Evolutionary conservation across 2,797 vertebrate genomes (phyloP).

Genomic region (Epinephelus malabaricus): DNA sequence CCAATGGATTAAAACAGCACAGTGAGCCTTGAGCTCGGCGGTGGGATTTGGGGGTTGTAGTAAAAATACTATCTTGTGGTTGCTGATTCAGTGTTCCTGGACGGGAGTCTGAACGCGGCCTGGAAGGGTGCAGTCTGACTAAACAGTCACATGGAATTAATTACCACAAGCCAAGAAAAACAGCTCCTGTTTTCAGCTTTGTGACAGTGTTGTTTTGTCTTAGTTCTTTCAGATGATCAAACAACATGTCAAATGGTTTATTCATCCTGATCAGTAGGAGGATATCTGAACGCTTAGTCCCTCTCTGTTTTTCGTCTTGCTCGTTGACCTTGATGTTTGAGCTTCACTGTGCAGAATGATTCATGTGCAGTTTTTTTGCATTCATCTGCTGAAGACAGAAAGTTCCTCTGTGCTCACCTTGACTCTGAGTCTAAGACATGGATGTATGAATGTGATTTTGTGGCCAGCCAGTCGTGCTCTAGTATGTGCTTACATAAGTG

Average conservation of each 20-base stretch:
- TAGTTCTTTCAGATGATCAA: not conserved
- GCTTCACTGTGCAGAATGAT: too few relatives aligned
- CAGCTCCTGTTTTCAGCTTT: not conserved
- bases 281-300: not conserved
- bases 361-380: not conserved
- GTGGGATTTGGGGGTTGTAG: not conserved
- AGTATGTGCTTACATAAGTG: not conserved
- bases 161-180: not conserved
- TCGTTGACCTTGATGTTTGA: not conserved
- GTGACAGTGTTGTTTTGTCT: too few relatives aligned
- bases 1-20: slow-evolving; percentile 76
- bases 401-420: not conserved
- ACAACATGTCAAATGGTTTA: not conserved
- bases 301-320: not conserved
- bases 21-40: slow-evolving; percentile 24
- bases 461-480: not conserved
- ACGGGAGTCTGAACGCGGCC: not conserved
- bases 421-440: too few relatives aligned
- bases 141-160: not conserved
- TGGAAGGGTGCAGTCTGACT: not conserved
- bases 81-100: slow-evolving; percentile 8
- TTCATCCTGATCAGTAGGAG: not conserved
- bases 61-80: not conserved
- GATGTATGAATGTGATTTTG: too few relatives aligned
- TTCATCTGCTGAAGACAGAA: not conserved